Conservation (phyloP, 1,140 invertebrate genomes). For the Cataglyphis hispanica region DNA sequence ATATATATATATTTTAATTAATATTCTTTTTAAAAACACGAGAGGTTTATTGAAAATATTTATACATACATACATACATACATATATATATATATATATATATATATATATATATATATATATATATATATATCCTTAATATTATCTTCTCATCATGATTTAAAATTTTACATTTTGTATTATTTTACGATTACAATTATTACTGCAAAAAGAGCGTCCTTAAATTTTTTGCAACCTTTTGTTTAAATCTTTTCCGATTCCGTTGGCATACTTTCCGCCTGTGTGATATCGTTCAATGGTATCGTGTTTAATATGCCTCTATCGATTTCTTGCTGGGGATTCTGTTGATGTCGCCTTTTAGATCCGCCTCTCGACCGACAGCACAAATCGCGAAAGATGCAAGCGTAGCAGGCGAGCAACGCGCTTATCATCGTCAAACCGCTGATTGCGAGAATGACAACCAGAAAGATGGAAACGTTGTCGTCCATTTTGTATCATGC, state of each 20-base stretch:
- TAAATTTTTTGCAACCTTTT: neutral
- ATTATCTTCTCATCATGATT: neutral
- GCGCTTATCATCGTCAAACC: slow-evolving; percentile 77
- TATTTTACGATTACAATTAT: neutral
- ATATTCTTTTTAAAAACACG: neutral
- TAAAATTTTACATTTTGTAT: neutral
- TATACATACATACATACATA: neutral
- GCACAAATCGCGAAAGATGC: slow-evolving; percentile 79
- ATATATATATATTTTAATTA: neutral
- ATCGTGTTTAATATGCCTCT: slow-evolving; percentile 69
- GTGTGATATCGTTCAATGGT: slow-evolving; percentile 79
- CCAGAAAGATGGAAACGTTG: slow-evolving; percentile 76
- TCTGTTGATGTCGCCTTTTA: slow-evolving; percentile 70
- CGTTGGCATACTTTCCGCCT: slow-evolving; percentile 80
- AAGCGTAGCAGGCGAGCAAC: slow-evolving; percentile 78
- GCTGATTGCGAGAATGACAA: slow-evolving; percentile 77
- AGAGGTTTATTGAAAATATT: too few species aligned
- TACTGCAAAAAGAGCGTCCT: neutral
- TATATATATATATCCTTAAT: neutral
- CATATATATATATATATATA: neutral
- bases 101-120: neutral
- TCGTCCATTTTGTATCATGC: slow-evolving; percentile 69
- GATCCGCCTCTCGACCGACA: slow-evolving; percentile 71
- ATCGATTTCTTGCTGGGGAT: slow-evolving; percentile 58
- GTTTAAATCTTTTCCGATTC: slow-evolving; percentile 80